Percentiles rank a stretch among this genome's conserved stretches.
Conservation (phyloP, 2,888 invertebrate species). For the Hofmannophila pseudospretella region DNA sequence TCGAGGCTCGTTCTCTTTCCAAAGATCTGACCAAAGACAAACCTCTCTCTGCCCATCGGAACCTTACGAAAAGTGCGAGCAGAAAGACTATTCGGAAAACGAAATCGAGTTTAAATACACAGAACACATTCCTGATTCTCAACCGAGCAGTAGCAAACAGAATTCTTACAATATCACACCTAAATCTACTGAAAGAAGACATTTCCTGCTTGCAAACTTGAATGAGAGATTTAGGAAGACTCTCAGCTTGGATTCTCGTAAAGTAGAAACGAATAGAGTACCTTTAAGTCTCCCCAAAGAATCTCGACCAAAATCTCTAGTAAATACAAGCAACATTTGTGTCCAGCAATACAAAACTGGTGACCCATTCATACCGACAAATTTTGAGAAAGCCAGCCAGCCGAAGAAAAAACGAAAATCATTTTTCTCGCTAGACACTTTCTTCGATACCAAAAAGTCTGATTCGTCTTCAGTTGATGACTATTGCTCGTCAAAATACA, state of each 20-base stretch:
- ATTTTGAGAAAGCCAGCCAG: slow-evolving; percentile 58
- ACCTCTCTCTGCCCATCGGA: slow-evolving; percentile 49
- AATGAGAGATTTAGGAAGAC: slow-evolving; percentile 72
- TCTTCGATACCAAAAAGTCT: slow-evolving; percentile 70
- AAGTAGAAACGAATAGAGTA: slow-evolving; percentile 59
- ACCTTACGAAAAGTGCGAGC: slow-evolving; percentile 35
- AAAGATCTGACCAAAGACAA: slow-evolving; percentile 54
- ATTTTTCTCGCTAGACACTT: slow-evolving; percentile 72
- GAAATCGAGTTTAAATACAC: slow-evolving; percentile 71
- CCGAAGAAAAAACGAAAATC: slow-evolving; percentile 72
- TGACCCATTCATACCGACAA: slow-evolving; percentile 48
- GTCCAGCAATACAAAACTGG: slow-evolving; percentile 50
- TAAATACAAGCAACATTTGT: slow-evolving; percentile 61
- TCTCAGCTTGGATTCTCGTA: slow-evolving; percentile 68
- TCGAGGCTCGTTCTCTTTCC: slow-evolving; percentile 66
- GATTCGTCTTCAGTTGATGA: slow-evolving; percentile 72
- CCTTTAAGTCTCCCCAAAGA: slow-evolving; percentile 54
- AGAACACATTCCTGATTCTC: slow-evolving; percentile 62
- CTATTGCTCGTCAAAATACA: slow-evolving; percentile 73
- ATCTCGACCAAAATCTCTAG: slow-evolving; percentile 64
- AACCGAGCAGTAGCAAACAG: slow-evolving; percentile 65
- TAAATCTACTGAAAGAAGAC: slow-evolving; percentile 64
- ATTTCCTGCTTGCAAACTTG: slow-evolving; percentile 61
- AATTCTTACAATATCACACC: slow-evolving; percentile 66
- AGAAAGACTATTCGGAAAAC: slow-evolving; percentile 59